Percentiles rank a stretch among this genome's conserved stretches.
Conservation (phyloP, 1,140 invertebrate species). For the Chironomus striatipennis region DNA sequence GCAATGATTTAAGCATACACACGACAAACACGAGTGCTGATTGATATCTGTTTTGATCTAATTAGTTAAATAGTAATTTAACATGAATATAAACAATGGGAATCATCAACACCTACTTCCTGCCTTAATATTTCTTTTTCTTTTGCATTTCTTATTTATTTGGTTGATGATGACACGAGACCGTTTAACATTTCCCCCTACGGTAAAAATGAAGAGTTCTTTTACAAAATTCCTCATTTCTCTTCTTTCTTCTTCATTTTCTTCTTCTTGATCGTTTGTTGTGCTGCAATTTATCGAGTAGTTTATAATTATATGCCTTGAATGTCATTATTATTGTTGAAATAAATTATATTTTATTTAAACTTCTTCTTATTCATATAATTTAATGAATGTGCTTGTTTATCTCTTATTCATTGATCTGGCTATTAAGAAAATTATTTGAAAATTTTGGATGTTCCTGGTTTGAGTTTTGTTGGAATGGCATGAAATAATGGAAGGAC, state of each 20-base stretch:
- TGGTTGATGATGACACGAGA: neutral
- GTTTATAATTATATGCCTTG: too few species aligned
- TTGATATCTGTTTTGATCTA: slow-evolving; percentile 20
- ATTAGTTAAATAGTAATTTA: slow-evolving; percentile 11
- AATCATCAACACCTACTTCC: slow-evolving; percentile 15
- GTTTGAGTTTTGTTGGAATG: too few species aligned
- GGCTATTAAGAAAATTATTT: too few species aligned
- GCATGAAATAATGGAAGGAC: too few species aligned
- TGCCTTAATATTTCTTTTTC: neutral
- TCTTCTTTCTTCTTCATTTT: neutral
- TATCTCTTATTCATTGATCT: too few species aligned
- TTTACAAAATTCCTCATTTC: neutral
- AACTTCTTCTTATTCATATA: too few species aligned
- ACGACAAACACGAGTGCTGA: neutral
- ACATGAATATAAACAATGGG: neutral
- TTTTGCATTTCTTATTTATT: neutral
- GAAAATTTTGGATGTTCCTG: too few species aligned
- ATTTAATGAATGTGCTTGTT: too few species aligned
- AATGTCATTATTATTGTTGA: too few species aligned
- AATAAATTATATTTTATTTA: too few species aligned
- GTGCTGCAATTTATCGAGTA: neutral
- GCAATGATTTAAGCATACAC: neutral
- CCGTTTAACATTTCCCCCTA: neutral
- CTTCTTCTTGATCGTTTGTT: neutral
- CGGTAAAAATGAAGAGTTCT: too few species aligned